phyloP scores from a whole-genome alignment of 2,888 invertebrate genomes.

The Parelbella ahira region DNA sequence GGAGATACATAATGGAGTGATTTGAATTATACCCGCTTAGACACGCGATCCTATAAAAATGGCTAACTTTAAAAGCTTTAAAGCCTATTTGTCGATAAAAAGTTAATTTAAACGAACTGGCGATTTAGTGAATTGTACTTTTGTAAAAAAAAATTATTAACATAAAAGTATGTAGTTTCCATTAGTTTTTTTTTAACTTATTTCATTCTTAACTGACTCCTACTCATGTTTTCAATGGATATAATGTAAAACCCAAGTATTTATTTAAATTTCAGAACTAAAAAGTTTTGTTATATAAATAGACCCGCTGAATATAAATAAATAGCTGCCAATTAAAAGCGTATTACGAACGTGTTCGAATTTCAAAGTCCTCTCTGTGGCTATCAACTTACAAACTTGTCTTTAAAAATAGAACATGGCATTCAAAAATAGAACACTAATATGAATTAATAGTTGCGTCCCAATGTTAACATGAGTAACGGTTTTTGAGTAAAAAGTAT shows the following conservation, averaged over 20 bases:
- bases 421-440: conserved; percentile 61
- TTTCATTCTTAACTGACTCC: too few species aligned
- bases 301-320: conserved; percentile 18
- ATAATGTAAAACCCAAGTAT: too few species aligned
- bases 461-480: conserved; percentile 39
- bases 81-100: too few species aligned
- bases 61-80: neutral
- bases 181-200: too few species aligned
- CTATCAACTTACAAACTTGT: conserved; percentile 38
- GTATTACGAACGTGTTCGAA: conserved; percentile 45
- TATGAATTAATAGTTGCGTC: conserved; percentile 62
- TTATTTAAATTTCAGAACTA: too few species aligned
- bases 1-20: conserved; percentile 49
- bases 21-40: conserved; percentile 35
- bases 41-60: conserved; percentile 19
- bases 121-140: too few species aligned
- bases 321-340: conserved; percentile 30
- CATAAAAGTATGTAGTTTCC: too few species aligned
- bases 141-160: too few species aligned
- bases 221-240: too few species aligned
- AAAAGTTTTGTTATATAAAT: too few species aligned
- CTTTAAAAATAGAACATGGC: conserved; percentile 29
- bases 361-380: conserved; percentile 51
- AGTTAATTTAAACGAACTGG: too few species aligned
- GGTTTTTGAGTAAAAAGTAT: conserved; percentile 39